Base-by-base conservation (phyloP, 64 coral and sea anemone genomes). In the Porites lutea region DNA sequence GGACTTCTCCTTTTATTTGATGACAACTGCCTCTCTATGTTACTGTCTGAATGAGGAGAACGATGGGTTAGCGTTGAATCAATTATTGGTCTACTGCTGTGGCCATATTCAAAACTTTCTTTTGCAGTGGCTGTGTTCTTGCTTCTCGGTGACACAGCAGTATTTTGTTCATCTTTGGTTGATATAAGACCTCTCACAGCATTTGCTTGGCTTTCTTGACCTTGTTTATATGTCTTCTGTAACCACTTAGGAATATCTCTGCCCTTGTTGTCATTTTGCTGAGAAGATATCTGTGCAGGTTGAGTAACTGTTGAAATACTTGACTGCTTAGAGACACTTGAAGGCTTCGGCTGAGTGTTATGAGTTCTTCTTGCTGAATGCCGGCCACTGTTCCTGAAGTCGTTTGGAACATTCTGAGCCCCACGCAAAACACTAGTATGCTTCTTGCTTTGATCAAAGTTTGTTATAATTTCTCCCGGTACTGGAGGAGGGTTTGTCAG, bases 401-500 rank as follows among this genome's bases (percentile, higher is more conserved):
- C 48, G 2, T 8, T 37, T 13, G 37, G 59, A 15, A 18, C 5
- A 6, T 16, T 53, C 3, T 64, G 58, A 44, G 59, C 6, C 3
- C 27, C 53, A 47, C 4, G 44, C 22, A 13, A 57, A 9, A 15
- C 2, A 18, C 46, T 13, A 52, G 62, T 61, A 37, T 81, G 55
- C 13, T 16, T 23, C 13, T n/a, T n/a, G 47, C 47, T 21, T 18
- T 50, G 16, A 6, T 65, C 16, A 66, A 49, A 83, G 13, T 65
- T 65, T 3, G 44, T 48, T 13, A 69, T 48, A 21, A 48, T 15
- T 52, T 84, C 81, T 52, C 81, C 81, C 13, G 81, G 81, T 51
- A 84, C 81, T 52, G 81, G 81, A 8, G 81, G 81, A 4, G 81
- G 81, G 52, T 84, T 84, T 22, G 63, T 68, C 16, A 84, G 47